Evolutionary conservation across 2,113 vertebrate genomes (phyloP).

Genomic region (Chloropsis cyanopogon): DNA sequence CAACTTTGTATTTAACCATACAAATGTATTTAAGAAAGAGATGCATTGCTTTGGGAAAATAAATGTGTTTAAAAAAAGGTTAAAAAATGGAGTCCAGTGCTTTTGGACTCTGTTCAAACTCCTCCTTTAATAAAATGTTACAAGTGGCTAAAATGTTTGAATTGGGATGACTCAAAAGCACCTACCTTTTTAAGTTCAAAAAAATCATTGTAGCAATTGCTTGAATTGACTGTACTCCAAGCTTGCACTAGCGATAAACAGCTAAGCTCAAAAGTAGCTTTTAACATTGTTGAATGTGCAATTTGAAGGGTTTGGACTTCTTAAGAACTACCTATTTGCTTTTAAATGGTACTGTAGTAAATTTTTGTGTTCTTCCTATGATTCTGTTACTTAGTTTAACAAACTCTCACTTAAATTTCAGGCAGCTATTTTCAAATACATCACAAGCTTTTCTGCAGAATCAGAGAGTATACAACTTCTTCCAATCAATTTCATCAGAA

Average conservation of each 20-base stretch:
- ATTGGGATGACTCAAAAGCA: neutral
- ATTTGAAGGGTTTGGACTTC: neutral
- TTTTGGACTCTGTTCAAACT: neutral
- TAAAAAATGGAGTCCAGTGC: neutral
- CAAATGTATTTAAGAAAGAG: neutral
- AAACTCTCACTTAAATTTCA: constrained; percentile 54
- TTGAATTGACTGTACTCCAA: neutral
- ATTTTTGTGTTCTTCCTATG: neutral
- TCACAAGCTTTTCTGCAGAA: constrained; percentile 86
- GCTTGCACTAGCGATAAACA: neutral
- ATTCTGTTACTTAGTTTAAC: neutral
- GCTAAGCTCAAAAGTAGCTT: neutral
- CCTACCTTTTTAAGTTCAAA: neutral
- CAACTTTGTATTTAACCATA: neutral
- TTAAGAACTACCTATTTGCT: neutral
- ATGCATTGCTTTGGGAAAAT: neutral
- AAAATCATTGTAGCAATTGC: neutral
- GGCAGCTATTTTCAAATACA: constrained; percentile 87
- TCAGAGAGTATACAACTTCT: constrained; percentile 87
- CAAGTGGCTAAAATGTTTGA: neutral
- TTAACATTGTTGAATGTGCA: neutral
- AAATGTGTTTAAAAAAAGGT: neutral
- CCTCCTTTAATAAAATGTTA: neutral
- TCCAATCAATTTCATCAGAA: constrained; percentile 80
- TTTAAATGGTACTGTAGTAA: neutral